These are phyloP conservation scores for Megamerina dolium DNA, from an alignment of 2,888 invertebrate genomes.

Conservation along the genomic window DNA sequence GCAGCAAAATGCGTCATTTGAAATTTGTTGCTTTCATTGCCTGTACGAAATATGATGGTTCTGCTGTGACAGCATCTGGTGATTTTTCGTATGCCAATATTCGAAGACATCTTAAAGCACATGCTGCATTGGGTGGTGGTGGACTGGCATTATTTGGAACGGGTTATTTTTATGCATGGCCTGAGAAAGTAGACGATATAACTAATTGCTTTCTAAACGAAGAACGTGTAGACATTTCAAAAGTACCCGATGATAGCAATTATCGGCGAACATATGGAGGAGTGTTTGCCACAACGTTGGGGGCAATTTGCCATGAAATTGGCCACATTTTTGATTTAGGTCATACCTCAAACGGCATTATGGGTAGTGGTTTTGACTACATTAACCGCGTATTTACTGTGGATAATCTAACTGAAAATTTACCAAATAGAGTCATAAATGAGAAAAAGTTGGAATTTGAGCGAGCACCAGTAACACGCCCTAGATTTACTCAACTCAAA, in stretches of 20 bases:
- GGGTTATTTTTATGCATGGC: constrained; percentile 88
- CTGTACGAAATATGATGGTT: constrained; percentile 72
- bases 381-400: constrained; percentile 71
- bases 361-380: constrained; percentile 86
- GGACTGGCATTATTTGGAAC: constrained; percentile 88
- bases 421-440: constrained; percentile 40
- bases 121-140: constrained; percentile 88
- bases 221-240: constrained; percentile 62
- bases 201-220: constrained; percentile 48
- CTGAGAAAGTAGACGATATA: constrained; percentile 64
- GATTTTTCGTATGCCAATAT: constrained; percentile 65
- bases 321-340: constrained; percentile 87
- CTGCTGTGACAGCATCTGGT: constrained; percentile 53
- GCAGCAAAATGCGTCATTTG: constrained; percentile 49
- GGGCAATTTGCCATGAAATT: constrained; percentile 87
- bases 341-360: constrained; percentile 84
- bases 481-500: constrained; percentile 41
- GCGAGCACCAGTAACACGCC: constrained; percentile 10
- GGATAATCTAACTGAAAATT: constrained; percentile 50
- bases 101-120: constrained; percentile 64
- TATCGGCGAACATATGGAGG: constrained; percentile 81
- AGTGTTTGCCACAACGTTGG: constrained; percentile 84
- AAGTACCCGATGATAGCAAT: constrained; percentile 86
- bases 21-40: constrained; percentile 88
- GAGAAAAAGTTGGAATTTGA: background rate